Conservation (phyloP, 92 coral and sea anemone species). For the Ricordea florida region DNA sequence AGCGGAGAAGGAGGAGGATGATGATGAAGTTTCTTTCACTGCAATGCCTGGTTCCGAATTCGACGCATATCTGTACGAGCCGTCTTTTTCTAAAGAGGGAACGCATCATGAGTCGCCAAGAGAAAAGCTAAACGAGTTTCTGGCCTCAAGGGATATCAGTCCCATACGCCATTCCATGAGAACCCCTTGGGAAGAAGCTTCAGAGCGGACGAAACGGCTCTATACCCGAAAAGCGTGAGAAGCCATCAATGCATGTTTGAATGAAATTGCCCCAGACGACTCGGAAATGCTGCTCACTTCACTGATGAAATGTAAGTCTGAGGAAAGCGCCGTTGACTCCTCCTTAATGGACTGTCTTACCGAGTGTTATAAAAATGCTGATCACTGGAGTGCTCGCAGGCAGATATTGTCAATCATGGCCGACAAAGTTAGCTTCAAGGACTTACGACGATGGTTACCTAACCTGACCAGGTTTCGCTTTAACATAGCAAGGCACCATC, state of each 20-base stretch:
- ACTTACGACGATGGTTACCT: conserved; percentile 24
- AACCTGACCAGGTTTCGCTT: conserved; percentile 34
- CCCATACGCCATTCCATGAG: conserved; percentile 54
- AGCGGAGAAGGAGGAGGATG: too few relatives aligned
- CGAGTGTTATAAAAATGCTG: conserved; percentile 47
- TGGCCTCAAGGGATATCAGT: too few relatives aligned
- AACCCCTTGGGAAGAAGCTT: conserved; percentile 53
- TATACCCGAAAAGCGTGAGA: conserved; percentile 56
- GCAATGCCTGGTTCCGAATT: too few relatives aligned
- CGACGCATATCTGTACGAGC: too few relatives aligned
- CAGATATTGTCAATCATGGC: conserved; percentile 43
- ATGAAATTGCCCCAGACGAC: conserved; percentile 29
- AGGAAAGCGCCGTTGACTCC: conserved; percentile 24
- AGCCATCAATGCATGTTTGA: conserved; percentile 44
- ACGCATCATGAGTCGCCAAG: too few relatives aligned
- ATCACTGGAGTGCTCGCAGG: conserved; percentile 25
- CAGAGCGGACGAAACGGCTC: conserved; percentile 54
- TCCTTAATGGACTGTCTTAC: conserved; percentile 32
- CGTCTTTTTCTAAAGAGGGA: too few relatives aligned
- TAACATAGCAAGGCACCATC: conserved; percentile 47
- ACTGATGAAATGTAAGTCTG: neutral
- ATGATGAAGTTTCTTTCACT: too few relatives aligned
- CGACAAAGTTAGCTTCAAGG: conserved; percentile 42
- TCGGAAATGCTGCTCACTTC: conserved; percentile 7
- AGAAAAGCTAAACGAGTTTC: too few relatives aligned